Conservation (phyloP, 2,113 vertebrate species). For the Candoia aspera region DNA sequence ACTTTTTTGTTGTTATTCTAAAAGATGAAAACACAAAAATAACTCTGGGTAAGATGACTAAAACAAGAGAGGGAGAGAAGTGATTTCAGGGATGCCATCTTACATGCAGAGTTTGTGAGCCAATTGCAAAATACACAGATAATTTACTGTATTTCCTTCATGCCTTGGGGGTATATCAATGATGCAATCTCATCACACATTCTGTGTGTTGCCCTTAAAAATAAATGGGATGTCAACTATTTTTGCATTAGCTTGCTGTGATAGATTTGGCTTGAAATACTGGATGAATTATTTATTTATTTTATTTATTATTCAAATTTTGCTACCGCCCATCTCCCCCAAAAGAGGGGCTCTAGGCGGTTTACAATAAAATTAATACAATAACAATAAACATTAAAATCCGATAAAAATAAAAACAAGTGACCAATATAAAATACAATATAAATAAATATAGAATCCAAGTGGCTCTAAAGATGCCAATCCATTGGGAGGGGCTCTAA, state of each 20-base stretch:
- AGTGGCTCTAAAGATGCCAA: too few relatives aligned
- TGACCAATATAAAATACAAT: too few relatives aligned
- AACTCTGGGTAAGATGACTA: background rate
- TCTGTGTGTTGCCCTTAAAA: background rate
- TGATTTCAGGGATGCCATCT: background rate
- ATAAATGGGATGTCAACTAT: background rate
- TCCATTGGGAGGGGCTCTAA: too few relatives aligned
- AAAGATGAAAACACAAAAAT: background rate
- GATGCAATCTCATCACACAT: constrained; percentile 13
- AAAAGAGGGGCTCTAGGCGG: too few relatives aligned
- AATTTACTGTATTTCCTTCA: constrained; percentile 15
- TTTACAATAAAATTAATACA: too few relatives aligned
- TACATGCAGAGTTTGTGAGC: background rate
- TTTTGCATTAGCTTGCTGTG: background rate
- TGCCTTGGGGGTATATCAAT: background rate
- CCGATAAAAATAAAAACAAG: too few relatives aligned
- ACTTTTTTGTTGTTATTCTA: background rate
- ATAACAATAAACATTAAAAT: too few relatives aligned
- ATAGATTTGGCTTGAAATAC: background rate
- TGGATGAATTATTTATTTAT: too few relatives aligned
- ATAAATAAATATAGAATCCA: too few relatives aligned
- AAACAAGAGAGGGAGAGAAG: background rate
- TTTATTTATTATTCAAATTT: too few relatives aligned
- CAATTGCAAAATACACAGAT: constrained; percentile 21
- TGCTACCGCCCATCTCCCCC: too few relatives aligned